Evolutionary conservation across 2,113 vertebrate genomes (phyloP), one percentile per base, ranked within the genome.

Genomic region (Cyanistes caeruleus): DNA sequence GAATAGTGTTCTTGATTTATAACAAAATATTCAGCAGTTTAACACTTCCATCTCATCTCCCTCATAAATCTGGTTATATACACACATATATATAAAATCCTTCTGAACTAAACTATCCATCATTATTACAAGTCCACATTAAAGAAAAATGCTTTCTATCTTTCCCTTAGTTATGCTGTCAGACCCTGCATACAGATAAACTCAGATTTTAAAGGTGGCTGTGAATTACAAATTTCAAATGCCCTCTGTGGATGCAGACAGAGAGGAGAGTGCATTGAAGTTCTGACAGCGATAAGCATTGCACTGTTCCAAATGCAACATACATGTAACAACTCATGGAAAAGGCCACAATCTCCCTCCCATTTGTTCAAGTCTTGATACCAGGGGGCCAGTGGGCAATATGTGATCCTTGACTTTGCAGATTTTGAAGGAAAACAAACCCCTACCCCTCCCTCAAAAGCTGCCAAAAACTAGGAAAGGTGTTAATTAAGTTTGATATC

Each of bases 171-270:
- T 78, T 65, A 80, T n/a, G 18, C 5, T 44, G 67, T 35, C 28
- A 89, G 60, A 74, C 15, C 33, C 60, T 56, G 55, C 58, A 53
- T 15, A 16, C 46, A 87, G 43, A 87, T 58, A 85, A 93, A 46
- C 64, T 28, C 52, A 81, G 41, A 59, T 85, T 91, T 87, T 89
- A 91, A 90, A 97, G 76, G 70, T 83, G 83, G 74, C 56, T 81
- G 44, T 39, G 59, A 70, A 28, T 64, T 19, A 59, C 2, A 3
- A 51, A 79, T 85, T 89, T 69, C 67, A 64, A 41, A 70, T 44
- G 49, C 22, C 58, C 59, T 84, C 43, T 25, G 15, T 15, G 64
- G 83, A 58, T 59, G 28, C 44, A 46, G 51, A 77, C 4, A 89
- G 75, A 13, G 11, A 68, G 59, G 1, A 14, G 0, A 80, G 62